Conservation (phyloP, 2,888 invertebrate species). For the Macaria notata region DNA sequence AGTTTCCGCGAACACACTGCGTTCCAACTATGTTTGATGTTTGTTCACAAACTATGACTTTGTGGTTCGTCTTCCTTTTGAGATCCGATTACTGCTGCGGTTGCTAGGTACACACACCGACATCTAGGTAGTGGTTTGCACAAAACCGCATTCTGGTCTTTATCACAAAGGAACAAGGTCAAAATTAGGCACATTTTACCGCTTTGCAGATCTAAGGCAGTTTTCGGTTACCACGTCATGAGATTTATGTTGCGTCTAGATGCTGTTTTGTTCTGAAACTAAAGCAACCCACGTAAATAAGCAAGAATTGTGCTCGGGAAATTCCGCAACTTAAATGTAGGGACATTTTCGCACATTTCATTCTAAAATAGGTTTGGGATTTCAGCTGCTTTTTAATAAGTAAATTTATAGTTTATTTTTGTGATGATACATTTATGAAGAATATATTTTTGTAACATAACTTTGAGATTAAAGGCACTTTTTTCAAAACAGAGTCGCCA, state of each 20-base stretch:
- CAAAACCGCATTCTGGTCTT: neutral
- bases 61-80: slow-evolving; percentile 19
- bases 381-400: no score
- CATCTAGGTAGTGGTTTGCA: neutral
- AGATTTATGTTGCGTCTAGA: slow-evolving; percentile 2
- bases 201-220: slow-evolving; percentile 6
- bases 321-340: neutral
- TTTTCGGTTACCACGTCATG: slow-evolving; percentile 5
- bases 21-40: slow-evolving; percentile 1
- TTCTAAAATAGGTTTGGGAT: no score
- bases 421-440: no score
- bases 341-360: no score
- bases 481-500: no score
- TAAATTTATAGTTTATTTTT: no score
- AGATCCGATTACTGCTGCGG: slow-evolving; percentile 13
- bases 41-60: slow-evolving; percentile 22
- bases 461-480: no score
- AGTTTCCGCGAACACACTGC: no score
- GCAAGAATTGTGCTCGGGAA: neutral
- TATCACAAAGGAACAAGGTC: slow-evolving; percentile 3
- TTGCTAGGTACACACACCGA: neutral
- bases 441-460: no score
- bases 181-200: neutral
- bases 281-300: slow-evolving; percentile 1
- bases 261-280: slow-evolving; percentile 4